Base-by-base conservation (phyloP, 1,140 invertebrate genomes). In the Orius laevigatus region DNA sequence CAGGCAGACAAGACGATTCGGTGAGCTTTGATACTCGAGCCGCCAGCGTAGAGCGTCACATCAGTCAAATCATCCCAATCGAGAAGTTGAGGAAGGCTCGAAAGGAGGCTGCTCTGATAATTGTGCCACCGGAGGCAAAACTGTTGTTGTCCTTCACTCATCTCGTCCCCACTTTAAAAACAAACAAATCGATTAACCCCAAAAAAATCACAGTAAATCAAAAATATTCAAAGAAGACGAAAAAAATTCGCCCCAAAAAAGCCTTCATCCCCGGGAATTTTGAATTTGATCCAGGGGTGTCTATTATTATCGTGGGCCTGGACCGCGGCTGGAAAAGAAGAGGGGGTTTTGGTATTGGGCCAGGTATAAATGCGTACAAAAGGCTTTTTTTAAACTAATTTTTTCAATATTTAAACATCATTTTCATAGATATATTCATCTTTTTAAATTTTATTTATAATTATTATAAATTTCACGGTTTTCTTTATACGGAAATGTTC, bases 1-100 rank as follows among this genome's bases (percentile, higher is more conserved):
- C 87, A 92, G 46, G 87, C 85, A 12, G 86, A 89, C 32, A 94
- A 69, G 42, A 94, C 81, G 33, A 94, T 75, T 59, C 78, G 75
- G 62, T 94, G 89, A 14, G 88, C 89, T 57, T 79, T 78, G 44
- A 93, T 65, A 38, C 74, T 77, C 46, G 76, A 73, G 9, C 82
- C 83, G 54, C 84, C 84, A 20, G 86, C 87, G 52, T 79, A 84
- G 20, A 94, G 67, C 11, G 87, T 91, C 11, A 92, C 84, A 67
- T 94, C 89, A 32, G 87, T 87, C 58, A 94, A 72, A 59, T 84
- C 74, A 58, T 89, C 86, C 49, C 80, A 78, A 53, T 81, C 78
- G 42, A 91, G 67, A 55, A 93, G 71, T 50, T 79, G 74, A 31
- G 87, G 83, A 57, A 94, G 72, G 25, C 84, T 83, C 55, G 81